Evolutionary conservation across 2,888 invertebrate genomes (phyloP).

Genomic region (Lithophane leautieri): DNA sequence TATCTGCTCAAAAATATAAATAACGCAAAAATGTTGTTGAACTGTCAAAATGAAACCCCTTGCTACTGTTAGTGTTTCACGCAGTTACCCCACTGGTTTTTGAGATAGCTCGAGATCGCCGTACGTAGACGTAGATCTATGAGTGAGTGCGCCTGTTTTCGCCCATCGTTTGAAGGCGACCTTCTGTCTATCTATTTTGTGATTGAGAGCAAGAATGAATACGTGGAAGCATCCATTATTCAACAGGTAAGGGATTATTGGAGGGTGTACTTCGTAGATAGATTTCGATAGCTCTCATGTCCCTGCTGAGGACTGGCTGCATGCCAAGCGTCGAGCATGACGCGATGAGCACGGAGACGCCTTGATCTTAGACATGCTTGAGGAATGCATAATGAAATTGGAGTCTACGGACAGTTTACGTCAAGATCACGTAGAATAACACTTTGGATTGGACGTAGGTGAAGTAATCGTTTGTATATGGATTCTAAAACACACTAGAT

Average conservation of each 20-base stretch:
- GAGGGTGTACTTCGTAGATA: conserved; percentile 71
- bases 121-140: too few species aligned
- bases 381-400: conserved; percentile 43
- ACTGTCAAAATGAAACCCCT: too few species aligned
- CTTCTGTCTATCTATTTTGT: conserved; percentile 18
- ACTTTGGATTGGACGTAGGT: conserved; percentile 4
- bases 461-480: background rate
- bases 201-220: conserved; percentile 62
- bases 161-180: background rate
- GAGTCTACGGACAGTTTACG: conserved; percentile 11
- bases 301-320: conserved; percentile 66
- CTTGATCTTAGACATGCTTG: conserved; percentile 42
- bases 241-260: conserved; percentile 80
- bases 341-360: conserved; percentile 34
- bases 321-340: conserved; percentile 69
- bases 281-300: conserved; percentile 71
- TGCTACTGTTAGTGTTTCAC: too few species aligned
- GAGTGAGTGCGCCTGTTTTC: background rate
- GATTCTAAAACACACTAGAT: background rate
- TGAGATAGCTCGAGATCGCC: too few species aligned
- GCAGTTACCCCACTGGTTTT: too few species aligned
- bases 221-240: conserved; percentile 76
- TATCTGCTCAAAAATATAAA: too few species aligned
- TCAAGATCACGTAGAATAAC: conserved; percentile 21
- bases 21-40: too few species aligned